These are phyloP conservation scores for Puntigrus tetrazona DNA, from an alignment of 2,113 vertebrate species.

Conservation along the genomic window DNA sequence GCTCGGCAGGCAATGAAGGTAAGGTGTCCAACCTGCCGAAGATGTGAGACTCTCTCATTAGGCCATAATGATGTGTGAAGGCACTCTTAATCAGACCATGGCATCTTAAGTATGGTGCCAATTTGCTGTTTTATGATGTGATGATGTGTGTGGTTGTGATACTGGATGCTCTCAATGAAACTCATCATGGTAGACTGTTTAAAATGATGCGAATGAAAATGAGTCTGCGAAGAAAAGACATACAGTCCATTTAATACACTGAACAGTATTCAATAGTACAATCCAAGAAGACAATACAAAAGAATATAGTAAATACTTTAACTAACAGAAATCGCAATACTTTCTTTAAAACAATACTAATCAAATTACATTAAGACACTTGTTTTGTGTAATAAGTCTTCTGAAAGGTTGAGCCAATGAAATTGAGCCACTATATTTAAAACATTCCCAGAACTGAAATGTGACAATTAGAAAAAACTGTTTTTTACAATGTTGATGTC, in stretches of 20 bases:
- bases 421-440: not conserved
- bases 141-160: constrained; percentile 50
- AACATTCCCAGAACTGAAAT: not conserved
- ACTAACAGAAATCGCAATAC: not conserved
- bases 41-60: constrained; percentile 70
- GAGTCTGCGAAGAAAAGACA: not conserved
- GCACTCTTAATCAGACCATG: constrained; percentile 74
- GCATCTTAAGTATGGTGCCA: constrained; percentile 80
- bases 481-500: not conserved
- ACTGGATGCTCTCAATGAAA: not conserved
- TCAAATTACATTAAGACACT: not conserved
- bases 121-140: constrained; percentile 72
- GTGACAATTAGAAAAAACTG: not conserved
- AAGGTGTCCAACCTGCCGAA: constrained; percentile 57
- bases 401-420: not conserved
- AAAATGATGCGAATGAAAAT: not conserved
- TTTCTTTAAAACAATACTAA: not conserved
- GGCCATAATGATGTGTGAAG: constrained; percentile 76
- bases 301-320: not conserved
- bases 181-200: not conserved
- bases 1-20: constrained; percentile 66
- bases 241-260: not conserved
- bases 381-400: not conserved
- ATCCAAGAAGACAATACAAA: not conserved
- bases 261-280: not conserved